A percentile compares a stretch with the other conserved stretches of the same genome.
Conservation (phyloP, 1,140 invertebrate genomes). For the Phthorimaea operculella region DNA sequence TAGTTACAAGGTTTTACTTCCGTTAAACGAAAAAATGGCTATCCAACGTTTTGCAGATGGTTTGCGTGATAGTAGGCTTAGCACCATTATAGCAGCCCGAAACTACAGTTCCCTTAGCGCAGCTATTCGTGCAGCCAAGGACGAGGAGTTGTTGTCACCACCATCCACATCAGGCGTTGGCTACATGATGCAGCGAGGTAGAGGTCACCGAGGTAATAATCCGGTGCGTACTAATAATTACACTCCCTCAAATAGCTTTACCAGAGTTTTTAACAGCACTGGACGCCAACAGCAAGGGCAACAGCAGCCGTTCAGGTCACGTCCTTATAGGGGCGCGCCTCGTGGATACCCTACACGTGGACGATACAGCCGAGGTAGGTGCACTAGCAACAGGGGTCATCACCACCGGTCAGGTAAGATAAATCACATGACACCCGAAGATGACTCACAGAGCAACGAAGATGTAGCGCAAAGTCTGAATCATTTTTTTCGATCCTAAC, state of each 20-base stretch:
- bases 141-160: constrained; percentile 6
- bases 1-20: constrained; percentile 11
- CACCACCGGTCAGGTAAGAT: background rate
- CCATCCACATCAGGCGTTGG: background rate
- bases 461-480: background rate
- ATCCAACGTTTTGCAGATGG: constrained; percentile 13
- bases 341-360: background rate
- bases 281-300: background rate
- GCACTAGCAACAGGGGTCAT: background rate
- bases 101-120: constrained; percentile 12
- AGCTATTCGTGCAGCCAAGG: constrained; percentile 13
- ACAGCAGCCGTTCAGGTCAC: background rate
- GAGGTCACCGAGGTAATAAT: background rate
- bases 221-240: too few relatives aligned
- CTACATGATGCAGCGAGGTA: background rate
- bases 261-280: background rate
- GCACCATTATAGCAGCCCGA: constrained; percentile 16
- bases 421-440: background rate
- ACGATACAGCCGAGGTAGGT: background rate
- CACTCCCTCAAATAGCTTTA: background rate
- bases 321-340: background rate
- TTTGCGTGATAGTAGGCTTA: constrained; percentile 12
- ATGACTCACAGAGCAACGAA: background rate
- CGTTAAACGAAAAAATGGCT: constrained; percentile 10
- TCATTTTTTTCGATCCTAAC: constrained; percentile 7